A percentile compares a stretch with the other conserved stretches of the same genome.
Conservation (phyloP, 2,797 vertebrate genomes). For the Todus mexicanus region DNA sequence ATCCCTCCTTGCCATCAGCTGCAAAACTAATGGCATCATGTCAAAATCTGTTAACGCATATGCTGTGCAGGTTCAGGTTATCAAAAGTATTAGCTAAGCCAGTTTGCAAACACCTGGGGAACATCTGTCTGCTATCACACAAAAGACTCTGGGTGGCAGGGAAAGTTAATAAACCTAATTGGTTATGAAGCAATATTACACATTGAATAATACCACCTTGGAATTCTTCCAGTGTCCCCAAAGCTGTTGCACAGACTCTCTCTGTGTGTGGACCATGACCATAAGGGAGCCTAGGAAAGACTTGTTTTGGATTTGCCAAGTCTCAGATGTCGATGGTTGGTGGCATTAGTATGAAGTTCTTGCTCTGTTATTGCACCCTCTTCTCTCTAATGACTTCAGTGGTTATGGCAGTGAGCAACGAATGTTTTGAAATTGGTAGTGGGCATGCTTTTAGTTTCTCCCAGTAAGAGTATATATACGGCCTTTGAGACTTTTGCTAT, state of each 20-base stretch:
- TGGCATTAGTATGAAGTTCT: not conserved
- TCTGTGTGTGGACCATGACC: not conserved
- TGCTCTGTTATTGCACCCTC: not conserved
- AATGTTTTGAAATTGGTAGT: not conserved
- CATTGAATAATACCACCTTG: conserved; percentile 3
- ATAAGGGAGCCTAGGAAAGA: not conserved
- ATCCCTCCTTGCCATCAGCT: not conserved
- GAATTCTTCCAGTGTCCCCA: conserved; percentile 19
- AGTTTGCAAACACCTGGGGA: conserved; percentile 50
- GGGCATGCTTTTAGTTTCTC: not conserved
- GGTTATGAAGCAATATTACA: conserved; percentile 57
- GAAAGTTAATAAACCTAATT: conserved; percentile 58
- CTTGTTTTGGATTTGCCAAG: not conserved
- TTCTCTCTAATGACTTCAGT: not conserved
- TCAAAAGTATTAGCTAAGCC: conserved; percentile 28
- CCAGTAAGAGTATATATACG: not conserved
- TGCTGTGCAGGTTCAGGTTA: conserved; percentile 24
- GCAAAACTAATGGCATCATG: conserved; percentile 37
- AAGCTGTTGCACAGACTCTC: not conserved
- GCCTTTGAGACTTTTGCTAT: not conserved
- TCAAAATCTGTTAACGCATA: conserved; percentile 48
- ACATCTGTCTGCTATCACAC: conserved; percentile 56
- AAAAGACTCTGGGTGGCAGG: conserved; percentile 39
- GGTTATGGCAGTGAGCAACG: not conserved
- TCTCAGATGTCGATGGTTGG: not conserved